A percentile compares a stretch with the other conserved stretches of the same genome.
Evolutionary conservation across 2,888 invertebrate species (phyloP).

Genomic region (Selenia dentaria): DNA sequence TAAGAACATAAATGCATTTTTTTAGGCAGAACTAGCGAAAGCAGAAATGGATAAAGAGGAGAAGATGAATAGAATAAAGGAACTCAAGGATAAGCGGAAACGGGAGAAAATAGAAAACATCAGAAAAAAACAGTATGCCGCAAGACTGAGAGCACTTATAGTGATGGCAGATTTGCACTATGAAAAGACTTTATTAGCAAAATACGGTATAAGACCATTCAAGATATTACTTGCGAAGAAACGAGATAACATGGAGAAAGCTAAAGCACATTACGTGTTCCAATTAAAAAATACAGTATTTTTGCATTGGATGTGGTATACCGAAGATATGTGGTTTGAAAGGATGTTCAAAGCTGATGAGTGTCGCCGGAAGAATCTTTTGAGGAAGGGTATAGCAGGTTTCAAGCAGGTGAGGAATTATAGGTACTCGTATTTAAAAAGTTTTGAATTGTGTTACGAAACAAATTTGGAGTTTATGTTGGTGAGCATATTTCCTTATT

Average conservation of each 20-base stretch:
- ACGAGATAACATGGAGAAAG: constrained; percentile 68
- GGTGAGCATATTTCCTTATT: not conserved
- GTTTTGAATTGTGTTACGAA: too few relatives aligned
- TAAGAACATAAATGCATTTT: constrained; percentile 18
- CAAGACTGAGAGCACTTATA: constrained; percentile 68
- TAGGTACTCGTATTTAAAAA: too few relatives aligned
- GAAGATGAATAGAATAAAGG: constrained; percentile 83
- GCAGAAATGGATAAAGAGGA: constrained; percentile 86
- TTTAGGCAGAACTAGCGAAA: constrained; percentile 74
- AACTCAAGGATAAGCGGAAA: constrained; percentile 85
- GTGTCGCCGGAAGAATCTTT: constrained; percentile 76
- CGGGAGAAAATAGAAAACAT: constrained; percentile 86
- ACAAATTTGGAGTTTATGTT: too few relatives aligned
- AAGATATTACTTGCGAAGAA: constrained; percentile 59
- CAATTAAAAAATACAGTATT: constrained; percentile 78
- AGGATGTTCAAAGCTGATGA: constrained; percentile 84
- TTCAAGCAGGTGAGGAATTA: constrained; percentile 73
- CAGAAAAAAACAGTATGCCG: constrained; percentile 81
- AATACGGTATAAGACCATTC: constrained; percentile 69
- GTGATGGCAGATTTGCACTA: constrained; percentile 82
- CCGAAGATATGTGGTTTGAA: constrained; percentile 74
- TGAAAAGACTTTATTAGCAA: constrained; percentile 64
- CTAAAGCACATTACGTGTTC: constrained; percentile 72
- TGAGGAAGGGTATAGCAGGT: constrained; percentile 65
- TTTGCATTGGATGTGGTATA: constrained; percentile 79